These are phyloP conservation scores for Erebia epiphron DNA, from an alignment of 2,888 invertebrate species.

Conservation along the genomic window DNA sequence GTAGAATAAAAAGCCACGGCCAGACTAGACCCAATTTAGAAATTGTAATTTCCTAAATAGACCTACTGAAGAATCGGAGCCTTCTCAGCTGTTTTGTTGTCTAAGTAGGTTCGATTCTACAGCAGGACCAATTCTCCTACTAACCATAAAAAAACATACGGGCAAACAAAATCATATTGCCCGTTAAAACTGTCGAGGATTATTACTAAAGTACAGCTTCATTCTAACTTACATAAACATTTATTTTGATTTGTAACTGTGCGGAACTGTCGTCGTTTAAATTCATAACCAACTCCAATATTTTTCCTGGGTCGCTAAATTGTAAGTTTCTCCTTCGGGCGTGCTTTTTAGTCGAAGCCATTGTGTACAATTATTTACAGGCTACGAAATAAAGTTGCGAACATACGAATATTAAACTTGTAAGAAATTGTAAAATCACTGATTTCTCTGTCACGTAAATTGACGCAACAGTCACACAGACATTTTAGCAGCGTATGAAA, in stretches of 20 bases:
- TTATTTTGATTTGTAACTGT: constrained; percentile 82
- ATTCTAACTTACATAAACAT: constrained; percentile 80
- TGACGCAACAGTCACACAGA: neutral
- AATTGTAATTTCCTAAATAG: too few species aligned
- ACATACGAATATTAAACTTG: too few species aligned
- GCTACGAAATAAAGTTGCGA: neutral
- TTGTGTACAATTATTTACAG: neutral
- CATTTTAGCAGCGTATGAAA: neutral
- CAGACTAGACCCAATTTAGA: too few species aligned
- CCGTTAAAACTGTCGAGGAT: too few species aligned
- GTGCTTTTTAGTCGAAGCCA: constrained; percentile 43
- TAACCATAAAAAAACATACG: too few species aligned
- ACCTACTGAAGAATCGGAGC: too few species aligned
- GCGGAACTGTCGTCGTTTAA: constrained; percentile 74
- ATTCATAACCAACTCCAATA: constrained; percentile 79
- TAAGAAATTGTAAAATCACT: neutral
- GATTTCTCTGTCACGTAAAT: neutral
- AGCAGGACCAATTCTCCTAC: too few species aligned
- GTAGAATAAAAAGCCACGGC: too few species aligned
- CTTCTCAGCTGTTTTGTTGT: too few species aligned
- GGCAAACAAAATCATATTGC: too few species aligned
- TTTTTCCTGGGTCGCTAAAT: constrained; percentile 81
- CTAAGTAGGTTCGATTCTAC: too few species aligned
- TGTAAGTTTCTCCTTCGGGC: constrained; percentile 61
- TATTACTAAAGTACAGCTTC: too few species aligned